Base-by-base conservation (phyloP, 92 coral and sea anemone genomes). In the Siderastrea siderea region DNA sequence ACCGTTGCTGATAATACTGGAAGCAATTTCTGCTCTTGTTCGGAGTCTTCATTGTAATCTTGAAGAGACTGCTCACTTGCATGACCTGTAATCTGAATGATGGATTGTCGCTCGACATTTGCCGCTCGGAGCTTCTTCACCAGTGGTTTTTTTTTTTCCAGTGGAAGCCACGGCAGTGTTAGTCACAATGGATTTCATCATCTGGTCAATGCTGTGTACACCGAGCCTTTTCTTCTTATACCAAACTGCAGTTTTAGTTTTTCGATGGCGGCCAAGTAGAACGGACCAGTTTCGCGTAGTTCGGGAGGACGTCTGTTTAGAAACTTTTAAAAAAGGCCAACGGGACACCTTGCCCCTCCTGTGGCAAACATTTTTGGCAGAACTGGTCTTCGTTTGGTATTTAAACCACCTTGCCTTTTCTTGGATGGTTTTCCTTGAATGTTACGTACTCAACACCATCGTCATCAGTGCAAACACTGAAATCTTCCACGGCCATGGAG, bases 351-450 rank as follows among this genome's bases (percentile, higher is more conserved):
- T 62, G 67, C 73, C 4, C 89, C 89, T 16, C 89, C 91, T 26
- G 72, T 62, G 3, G 76, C 86, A 71, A 82, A 91, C 94, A 91
- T 91, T 78, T 71, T 68, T 52, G 92, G 94, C 8, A 64, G 88
- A 77, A 87, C 82, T 50, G 74, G 83, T 74, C 90, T 71, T 46
- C 47, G 8, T 74, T 89, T 89, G 16, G 44, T n/a, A 45, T 54
- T 75, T 9, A 86, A 71, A 12, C 90, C 82, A n/a, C 86, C 81
- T 71, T 79, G 81, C 16, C 86, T 68, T 2, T 77, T 86, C 71
- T 86, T 86, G 59, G 71, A 47, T 44, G 58, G 46, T 74, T 86
- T 81, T 88, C 82, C 15, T 26, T 19, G 76, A 88, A 88, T 15
- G 79, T 59, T 5, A 88, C 61, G 68, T 70, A 88, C 81, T 88